Base-by-base conservation (phyloP, 2,888 invertebrate species). In the Nasonovia ribisnigri region DNA sequence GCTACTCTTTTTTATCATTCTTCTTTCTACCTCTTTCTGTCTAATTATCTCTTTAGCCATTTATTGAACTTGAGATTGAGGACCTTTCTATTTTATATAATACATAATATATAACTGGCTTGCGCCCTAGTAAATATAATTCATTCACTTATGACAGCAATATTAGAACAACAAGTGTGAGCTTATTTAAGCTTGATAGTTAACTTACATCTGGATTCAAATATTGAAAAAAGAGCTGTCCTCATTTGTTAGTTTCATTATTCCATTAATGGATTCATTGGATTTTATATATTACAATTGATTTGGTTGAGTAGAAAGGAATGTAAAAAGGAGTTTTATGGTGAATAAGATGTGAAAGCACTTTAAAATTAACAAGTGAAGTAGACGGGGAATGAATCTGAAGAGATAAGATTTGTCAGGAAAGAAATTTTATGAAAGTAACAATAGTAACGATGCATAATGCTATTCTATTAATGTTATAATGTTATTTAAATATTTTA, bases 401-500 rank as follows among this genome's bases (percentile, higher is more conserved):
- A n/a, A 87, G 48, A 87, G 4, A 51, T 29, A 20, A 87, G 13
- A 51, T 86, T 86, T 86, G 48, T 48, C 6, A 87, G 51, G n/a
- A 88, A 88, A 24, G 51, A 51, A 29, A 24, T 51, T 11, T n/a
- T 29, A 29, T 67, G 29, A 67, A n/a, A 67, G n/a, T 67, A n/a
- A 67, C n/a, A 13, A 84, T n/a, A 84, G 42, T 43, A 4, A 42
- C 5, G 6, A 20, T 77, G 36, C 6, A 26, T n/a, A 36, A 77
- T 20, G 3, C 36, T 36, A 36, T 42, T 36, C 20, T 36, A 20
- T 77, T 36, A 2, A 77, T 84, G 29, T 43, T 60, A 29, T 36
- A 2, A 77, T 84, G 29, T 43, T 60, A 29, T 77, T 51, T 91
- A 26, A 84, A 86, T 92, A 67, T 92, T 88, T 60, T 42, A 88